A percentile compares a stretch with the other conserved stretches of the same genome.
Evolutionary conservation across 1,140 invertebrate species (phyloP).

Genomic region (Epicauta chinensis): DNA sequence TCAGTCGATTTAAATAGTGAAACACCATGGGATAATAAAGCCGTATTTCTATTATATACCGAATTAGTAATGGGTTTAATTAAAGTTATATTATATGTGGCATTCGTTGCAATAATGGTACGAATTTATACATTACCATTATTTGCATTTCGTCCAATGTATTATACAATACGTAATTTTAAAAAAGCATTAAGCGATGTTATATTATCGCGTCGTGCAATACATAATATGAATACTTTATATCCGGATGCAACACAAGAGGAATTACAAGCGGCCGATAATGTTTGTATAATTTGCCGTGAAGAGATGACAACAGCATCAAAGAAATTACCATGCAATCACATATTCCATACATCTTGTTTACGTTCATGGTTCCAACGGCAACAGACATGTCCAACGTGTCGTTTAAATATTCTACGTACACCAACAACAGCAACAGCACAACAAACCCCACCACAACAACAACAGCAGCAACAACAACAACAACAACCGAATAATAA

Average conservation of each 20-base stretch:
- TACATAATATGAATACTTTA: constrained; percentile 96
- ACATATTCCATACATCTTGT: constrained; percentile 98
- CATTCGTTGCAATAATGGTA: constrained; percentile 96
- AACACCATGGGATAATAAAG: constrained; percentile 99
- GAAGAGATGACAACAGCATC: constrained; percentile 85
- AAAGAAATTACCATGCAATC: constrained; percentile 98
- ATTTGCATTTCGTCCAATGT: constrained; percentile 98
- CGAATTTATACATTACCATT: constrained; percentile 91
- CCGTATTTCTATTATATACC: constrained; percentile 93
- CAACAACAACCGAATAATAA: constrained; percentile 33
- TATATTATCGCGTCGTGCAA: constrained; percentile 91
- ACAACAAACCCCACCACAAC: constrained; percentile 37
- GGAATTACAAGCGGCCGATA: constrained; percentile 90
- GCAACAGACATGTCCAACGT: constrained; percentile 99
- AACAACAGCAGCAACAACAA: constrained; percentile 38
- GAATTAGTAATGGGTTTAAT: constrained; percentile 90
- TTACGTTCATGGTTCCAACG: constrained; percentile 98
- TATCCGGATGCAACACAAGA: constrained; percentile 95
- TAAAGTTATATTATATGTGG: constrained; percentile 86
- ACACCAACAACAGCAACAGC: constrained; percentile 47
- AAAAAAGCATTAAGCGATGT: constrained; percentile 98
- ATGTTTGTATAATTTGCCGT: constrained; percentile 98
- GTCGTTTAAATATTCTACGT: constrained; percentile 90
- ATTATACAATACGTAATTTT: constrained; percentile 94
- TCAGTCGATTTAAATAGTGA: constrained; percentile 90